These are phyloP conservation scores for Dichetophora obliterata DNA, from an alignment of 2,888 invertebrate species.

Conservation along the genomic window DNA sequence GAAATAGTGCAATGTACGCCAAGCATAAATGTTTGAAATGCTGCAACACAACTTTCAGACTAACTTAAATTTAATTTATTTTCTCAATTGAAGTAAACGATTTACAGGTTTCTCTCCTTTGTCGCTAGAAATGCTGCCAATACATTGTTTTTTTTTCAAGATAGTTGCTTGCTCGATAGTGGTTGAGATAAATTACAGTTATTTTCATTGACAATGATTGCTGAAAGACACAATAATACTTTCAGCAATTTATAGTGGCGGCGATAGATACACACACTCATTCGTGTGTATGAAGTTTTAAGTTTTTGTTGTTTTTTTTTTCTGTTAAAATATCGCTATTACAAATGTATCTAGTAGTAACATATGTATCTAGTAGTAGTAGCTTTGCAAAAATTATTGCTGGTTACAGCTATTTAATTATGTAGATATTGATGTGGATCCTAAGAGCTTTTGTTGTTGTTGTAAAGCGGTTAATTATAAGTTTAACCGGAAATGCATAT, in stretches of 20 bases:
- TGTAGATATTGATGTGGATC: too few relatives aligned
- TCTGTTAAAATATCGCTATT: neutral
- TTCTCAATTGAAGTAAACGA: slow-evolving; percentile 13
- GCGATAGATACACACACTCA: neutral
- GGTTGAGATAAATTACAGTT: neutral
- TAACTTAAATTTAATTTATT: slow-evolving; percentile 11
- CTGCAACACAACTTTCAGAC: slow-evolving; percentile 5
- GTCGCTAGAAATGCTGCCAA: too few relatives aligned
- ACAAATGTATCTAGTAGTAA: neutral
- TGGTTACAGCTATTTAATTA: neutral
- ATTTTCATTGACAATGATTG: slow-evolving; percentile 11
- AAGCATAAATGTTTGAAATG: slow-evolving; percentile 7
- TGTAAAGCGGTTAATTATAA: neutral
- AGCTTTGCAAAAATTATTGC: neutral
- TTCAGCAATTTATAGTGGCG: neutral
- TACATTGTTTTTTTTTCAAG: neutral
- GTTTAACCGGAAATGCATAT: slow-evolving; percentile 2
- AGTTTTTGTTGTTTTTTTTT: neutral
- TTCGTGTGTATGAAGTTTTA: neutral
- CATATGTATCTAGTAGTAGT: too few relatives aligned
- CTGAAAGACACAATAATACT: neutral
- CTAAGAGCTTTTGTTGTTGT: too few relatives aligned
- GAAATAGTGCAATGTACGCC: slow-evolving; percentile 17
- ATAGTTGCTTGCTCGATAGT: neutral
- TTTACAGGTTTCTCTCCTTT: slow-evolving; percentile 20